phyloP scores from a whole-genome alignment of 2,797 vertebrate species.

The Aythya fuligula region DNA sequence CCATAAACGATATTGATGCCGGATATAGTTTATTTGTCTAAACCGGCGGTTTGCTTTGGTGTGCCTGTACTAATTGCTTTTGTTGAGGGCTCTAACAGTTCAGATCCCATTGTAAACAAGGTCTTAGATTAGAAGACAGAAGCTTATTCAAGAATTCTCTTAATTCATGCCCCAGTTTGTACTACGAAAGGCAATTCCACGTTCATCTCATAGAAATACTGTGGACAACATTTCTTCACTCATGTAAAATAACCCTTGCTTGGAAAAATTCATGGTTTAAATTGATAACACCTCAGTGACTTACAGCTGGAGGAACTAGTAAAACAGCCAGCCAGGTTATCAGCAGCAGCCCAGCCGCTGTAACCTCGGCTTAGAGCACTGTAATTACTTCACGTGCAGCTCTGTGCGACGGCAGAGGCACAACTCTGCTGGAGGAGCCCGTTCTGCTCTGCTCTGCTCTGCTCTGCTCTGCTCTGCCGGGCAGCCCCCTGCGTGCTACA shows the following conservation, averaged over 20 bases:
- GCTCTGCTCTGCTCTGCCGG: background rate
- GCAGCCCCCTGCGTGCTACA: background rate
- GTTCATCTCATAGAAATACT: accelerated
- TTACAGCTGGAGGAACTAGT: accelerated
- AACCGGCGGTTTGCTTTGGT: background rate
- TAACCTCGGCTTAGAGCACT: accelerated
- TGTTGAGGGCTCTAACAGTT: background rate
- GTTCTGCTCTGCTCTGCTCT: background rate
- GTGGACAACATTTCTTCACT: accelerated
- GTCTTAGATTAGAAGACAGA: background rate
- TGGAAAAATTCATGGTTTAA: background rate
- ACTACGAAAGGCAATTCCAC: background rate
- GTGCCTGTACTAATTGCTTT: background rate
- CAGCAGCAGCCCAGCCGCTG: background rate
- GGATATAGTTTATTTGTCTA: background rate
- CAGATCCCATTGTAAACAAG: background rate
- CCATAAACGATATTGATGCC: background rate
- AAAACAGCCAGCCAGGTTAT: background rate
- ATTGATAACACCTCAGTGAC: background rate
- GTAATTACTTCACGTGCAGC: accelerated
- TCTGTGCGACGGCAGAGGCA: accelerated
- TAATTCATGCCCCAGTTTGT: background rate
- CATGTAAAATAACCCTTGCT: background rate
- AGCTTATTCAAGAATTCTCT: background rate
- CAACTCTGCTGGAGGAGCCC: accelerated